Evolutionary conservation across 2,888 invertebrate species (phyloP).

Genomic region (Dasypolia templi): DNA sequence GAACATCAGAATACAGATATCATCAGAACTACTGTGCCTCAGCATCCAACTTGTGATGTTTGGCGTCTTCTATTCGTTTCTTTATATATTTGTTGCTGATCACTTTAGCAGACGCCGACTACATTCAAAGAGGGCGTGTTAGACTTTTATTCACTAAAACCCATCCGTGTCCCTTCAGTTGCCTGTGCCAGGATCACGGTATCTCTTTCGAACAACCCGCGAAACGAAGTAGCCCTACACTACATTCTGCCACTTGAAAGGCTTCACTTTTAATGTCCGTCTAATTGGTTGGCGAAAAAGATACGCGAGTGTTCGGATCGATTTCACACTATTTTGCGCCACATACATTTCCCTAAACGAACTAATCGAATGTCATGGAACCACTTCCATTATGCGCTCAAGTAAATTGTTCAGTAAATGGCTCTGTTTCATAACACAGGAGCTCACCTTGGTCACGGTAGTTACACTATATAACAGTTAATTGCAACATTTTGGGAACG

Average conservation of each 20-base stretch:
- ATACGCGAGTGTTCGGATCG: background rate
- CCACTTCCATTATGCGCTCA: background rate
- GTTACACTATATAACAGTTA: constrained; percentile 46
- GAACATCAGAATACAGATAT: background rate
- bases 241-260: constrained; percentile 10
- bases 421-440: constrained; percentile 22
- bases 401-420: constrained; percentile 21
- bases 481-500: constrained; percentile 51
- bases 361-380: constrained; percentile 19
- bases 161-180: no score
- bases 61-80: background rate
- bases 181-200: no score
- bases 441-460: constrained; percentile 58
- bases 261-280: constrained; percentile 15
- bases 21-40: background rate
- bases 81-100: background rate
- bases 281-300: background rate
- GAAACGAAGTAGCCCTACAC: background rate
- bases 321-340: constrained; percentile 5
- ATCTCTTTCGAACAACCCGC: no score
- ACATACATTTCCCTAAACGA: constrained; percentile 1
- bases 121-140: no score
- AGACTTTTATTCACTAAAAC: no score
- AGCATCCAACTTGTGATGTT: background rate
- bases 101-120: background rate